Evolutionary conservation across 2,797 vertebrate species (phyloP).

Genomic region (Spondyliosoma cantharus): DNA sequence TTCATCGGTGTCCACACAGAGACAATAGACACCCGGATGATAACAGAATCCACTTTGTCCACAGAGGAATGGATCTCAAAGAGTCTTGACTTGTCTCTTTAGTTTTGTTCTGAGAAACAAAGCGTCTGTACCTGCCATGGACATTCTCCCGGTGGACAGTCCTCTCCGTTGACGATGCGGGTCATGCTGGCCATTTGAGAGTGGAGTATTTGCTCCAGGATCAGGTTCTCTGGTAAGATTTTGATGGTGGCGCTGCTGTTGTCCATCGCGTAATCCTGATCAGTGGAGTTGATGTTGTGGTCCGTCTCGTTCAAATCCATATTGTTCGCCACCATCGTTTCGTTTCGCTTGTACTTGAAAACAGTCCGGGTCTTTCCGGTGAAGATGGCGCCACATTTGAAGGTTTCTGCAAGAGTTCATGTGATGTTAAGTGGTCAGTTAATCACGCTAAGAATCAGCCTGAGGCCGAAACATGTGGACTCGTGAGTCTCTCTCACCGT

Average conservation of each 20-base stretch:
- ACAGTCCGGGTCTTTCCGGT: constrained; percentile 44
- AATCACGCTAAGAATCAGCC: not conserved
- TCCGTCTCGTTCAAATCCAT: accelerated
- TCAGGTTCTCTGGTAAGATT: not conserved
- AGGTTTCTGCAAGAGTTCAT: constrained; percentile 82
- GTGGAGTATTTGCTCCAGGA: not conserved
- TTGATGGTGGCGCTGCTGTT: accelerated
- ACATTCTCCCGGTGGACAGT: constrained; percentile 75
- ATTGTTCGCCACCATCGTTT: not conserved
- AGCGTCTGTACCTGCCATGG: constrained; percentile 69
- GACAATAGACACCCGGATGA: not conserved
- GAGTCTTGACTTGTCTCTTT: not conserved
- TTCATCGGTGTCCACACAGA: not conserved
- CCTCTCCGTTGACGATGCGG: constrained; percentile 87
- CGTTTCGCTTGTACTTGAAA: constrained; percentile 34
- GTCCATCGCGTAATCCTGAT: accelerated
- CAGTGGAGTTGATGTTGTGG: not conserved
- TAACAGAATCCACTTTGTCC: no score
- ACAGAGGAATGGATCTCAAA: no score
- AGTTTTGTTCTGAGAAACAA: no score
- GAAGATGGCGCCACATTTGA: constrained; percentile 80
- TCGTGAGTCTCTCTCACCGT: constrained; percentile 77
- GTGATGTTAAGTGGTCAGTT: not conserved
- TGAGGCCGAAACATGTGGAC: not conserved
- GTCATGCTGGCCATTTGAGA: no score